A percentile compares a stretch with the other conserved stretches of the same genome.
Evolutionary conservation across 2,888 invertebrate species (phyloP).

Genomic region (Pteria penguin): DNA sequence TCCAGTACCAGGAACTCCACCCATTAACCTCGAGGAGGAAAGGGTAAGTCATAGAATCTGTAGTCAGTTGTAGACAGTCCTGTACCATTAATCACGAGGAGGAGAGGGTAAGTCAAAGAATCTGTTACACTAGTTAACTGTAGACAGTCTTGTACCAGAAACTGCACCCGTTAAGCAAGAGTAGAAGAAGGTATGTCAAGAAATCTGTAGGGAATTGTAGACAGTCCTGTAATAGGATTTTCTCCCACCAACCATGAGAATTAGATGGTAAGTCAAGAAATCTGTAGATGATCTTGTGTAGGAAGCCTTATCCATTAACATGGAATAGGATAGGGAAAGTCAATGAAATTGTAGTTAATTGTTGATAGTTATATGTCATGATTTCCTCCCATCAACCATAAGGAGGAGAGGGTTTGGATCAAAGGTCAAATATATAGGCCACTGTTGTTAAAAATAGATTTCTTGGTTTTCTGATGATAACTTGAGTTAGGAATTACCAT

Average conservation of each 20-base stretch:
- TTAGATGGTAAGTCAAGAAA: constrained; percentile 46
- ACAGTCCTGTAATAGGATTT: constrained; percentile 41
- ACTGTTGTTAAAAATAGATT: no score
- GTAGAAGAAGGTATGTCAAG: constrained; percentile 48
- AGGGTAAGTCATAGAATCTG: no score
- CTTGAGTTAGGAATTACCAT: no score
- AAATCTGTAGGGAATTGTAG: no score
- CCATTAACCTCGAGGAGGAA: constrained; percentile 39
- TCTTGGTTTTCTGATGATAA: no score
- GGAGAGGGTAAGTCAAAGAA: no score
- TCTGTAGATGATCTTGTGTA: constrained; percentile 83
- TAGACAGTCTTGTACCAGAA: constrained; percentile 46
- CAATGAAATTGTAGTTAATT: constrained; percentile 89
- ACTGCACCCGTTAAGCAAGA: constrained; percentile 35
- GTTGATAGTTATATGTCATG: constrained; percentile 47
- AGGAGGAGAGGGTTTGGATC: constrained; percentile 49
- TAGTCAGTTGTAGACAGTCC: no score
- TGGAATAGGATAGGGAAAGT: no score
- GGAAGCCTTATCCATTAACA: no score
- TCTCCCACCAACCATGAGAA: constrained; percentile 40
- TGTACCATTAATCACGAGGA: no score
- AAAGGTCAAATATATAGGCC: no score
- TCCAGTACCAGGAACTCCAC: constrained; percentile 42
- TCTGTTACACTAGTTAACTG: constrained; percentile 88
- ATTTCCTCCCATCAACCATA: constrained; percentile 31